Percentiles rank a stretch among this genome's conserved stretches.
These are phyloP conservation scores for Quadriops clusia DNA, from an alignment of 2,888 invertebrate species.

Conservation along the genomic window DNA sequence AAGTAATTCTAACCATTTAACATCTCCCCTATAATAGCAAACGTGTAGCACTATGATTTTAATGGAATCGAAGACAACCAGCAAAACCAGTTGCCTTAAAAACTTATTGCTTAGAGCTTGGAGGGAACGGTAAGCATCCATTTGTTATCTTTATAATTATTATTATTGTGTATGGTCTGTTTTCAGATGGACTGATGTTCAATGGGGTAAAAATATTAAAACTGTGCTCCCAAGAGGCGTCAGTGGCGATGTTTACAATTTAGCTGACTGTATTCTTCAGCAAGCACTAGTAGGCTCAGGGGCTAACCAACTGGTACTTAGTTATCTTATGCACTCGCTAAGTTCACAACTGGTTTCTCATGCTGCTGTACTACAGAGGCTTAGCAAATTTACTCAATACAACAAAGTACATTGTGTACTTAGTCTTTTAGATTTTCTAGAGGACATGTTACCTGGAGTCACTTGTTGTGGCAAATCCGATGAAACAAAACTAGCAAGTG, in stretches of 20 bases:
- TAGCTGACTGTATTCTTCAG: slow-evolving; percentile 86
- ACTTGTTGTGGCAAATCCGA: slow-evolving; percentile 74
- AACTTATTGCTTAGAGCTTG: slow-evolving; percentile 76
- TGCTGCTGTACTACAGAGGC: slow-evolving; percentile 76
- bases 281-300: slow-evolving; percentile 90
- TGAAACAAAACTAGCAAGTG: slow-evolving; percentile 71
- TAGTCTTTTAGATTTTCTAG: slow-evolving; percentile 75
- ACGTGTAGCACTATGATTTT: no score
- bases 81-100: slow-evolving; percentile 71
- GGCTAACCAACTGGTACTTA: slow-evolving; percentile 81
- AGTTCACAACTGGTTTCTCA: slow-evolving; percentile 86
- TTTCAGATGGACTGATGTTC: slow-evolving; percentile 89
- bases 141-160: no score
- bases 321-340: slow-evolving; percentile 84
- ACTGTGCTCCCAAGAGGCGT: slow-evolving; percentile 81
- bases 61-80: slow-evolving; percentile 73
- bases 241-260: slow-evolving; percentile 84
- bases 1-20: no score
- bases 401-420: slow-evolving; percentile 77
- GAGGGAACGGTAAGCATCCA: no score
- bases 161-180: no score
- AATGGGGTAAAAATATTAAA: slow-evolving; percentile 94
- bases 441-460: slow-evolving; percentile 49
- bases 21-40: no score
- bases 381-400: slow-evolving; percentile 76